Percentiles rank a stretch among this genome's conserved stretches.
Conservation (phyloP, 2,888 invertebrate species). For the Epinotia brunnichana region DNA sequence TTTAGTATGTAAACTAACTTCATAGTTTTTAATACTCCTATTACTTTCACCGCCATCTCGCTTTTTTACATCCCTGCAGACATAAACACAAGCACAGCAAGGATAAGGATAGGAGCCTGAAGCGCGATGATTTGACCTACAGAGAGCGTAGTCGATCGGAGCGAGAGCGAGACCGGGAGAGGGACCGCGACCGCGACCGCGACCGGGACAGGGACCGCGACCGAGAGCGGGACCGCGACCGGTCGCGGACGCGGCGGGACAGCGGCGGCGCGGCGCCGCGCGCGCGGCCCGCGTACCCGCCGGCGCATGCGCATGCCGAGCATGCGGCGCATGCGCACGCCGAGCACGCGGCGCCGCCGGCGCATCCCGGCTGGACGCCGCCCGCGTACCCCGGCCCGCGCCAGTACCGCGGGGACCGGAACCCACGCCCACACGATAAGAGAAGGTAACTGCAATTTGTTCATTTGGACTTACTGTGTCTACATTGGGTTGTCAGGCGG, state of each 20-base stretch:
- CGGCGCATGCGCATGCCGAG: slow-evolving; percentile 63
- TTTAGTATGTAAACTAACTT: slow-evolving; percentile 10
- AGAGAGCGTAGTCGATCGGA: slow-evolving; percentile 78
- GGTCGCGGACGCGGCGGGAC: slow-evolving; percentile 78
- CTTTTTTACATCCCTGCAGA: slow-evolving; percentile 78
- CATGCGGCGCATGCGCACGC: slow-evolving; percentile 53
- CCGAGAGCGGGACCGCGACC: slow-evolving; percentile 75
- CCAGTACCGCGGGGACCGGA: slow-evolving; percentile 75
- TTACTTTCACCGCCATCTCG: slow-evolving; percentile 73
- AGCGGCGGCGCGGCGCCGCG: slow-evolving; percentile 66
- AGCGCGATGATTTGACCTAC: slow-evolving; percentile 81
- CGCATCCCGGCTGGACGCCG: slow-evolving; percentile 63
- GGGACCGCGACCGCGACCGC: slow-evolving; percentile 85
- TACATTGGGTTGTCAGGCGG: not conserved
- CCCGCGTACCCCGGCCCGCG: slow-evolving; percentile 77
- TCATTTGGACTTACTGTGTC: not conserved
- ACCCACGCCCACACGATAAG: slow-evolving; percentile 85
- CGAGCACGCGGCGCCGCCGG: slow-evolving; percentile 52
- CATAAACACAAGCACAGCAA: slow-evolving; percentile 80
- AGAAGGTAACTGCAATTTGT: slow-evolving; percentile 78
- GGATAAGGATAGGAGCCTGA: slow-evolving; percentile 77
- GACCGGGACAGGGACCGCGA: slow-evolving; percentile 84
- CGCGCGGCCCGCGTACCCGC: slow-evolving; percentile 60
- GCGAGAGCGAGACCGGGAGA: slow-evolving; percentile 83
- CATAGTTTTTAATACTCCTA: slow-evolving; percentile 49